Evolutionary conservation across 2,888 invertebrate species (phyloP).

Genomic region (Philereme transversata): DNA sequence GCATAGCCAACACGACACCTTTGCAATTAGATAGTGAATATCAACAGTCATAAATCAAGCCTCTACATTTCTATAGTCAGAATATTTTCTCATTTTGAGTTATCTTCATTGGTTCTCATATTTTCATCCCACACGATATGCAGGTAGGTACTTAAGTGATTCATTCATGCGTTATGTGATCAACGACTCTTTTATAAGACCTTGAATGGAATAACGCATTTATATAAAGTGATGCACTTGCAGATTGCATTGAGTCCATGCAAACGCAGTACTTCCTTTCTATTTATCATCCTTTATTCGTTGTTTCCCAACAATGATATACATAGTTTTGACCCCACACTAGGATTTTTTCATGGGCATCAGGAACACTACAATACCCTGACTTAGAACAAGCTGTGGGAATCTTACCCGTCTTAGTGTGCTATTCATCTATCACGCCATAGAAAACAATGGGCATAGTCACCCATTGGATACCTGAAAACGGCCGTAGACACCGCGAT

Average conservation of each 20-base stretch:
- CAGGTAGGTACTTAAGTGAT: neutral
- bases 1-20: neutral
- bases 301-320: too few relatives aligned
- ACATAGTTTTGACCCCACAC: too few relatives aligned
- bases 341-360: too few relatives aligned
- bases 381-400: too few relatives aligned
- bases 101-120: neutral
- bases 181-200: constrained; percentile 29
- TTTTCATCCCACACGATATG: neutral
- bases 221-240: neutral
- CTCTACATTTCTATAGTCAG: neutral
- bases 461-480: too few relatives aligned
- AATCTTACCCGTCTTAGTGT: too few relatives aligned
- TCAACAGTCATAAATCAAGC: neutral
- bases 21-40: neutral
- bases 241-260: neutral
- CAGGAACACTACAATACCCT: too few relatives aligned
- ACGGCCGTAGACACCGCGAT: too few relatives aligned
- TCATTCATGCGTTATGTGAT: constrained; percentile 34
- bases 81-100: neutral
- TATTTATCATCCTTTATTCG: too few relatives aligned
- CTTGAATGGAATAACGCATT: constrained; percentile 18
- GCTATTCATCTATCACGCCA: too few relatives aligned
- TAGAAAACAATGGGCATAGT: too few relatives aligned
- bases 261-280: neutral